Evolutionary conservation across 2,113 vertebrate genomes (phyloP), one percentile per base, ranked within the genome.

Genomic region (Pholis gunnellus): DNA sequence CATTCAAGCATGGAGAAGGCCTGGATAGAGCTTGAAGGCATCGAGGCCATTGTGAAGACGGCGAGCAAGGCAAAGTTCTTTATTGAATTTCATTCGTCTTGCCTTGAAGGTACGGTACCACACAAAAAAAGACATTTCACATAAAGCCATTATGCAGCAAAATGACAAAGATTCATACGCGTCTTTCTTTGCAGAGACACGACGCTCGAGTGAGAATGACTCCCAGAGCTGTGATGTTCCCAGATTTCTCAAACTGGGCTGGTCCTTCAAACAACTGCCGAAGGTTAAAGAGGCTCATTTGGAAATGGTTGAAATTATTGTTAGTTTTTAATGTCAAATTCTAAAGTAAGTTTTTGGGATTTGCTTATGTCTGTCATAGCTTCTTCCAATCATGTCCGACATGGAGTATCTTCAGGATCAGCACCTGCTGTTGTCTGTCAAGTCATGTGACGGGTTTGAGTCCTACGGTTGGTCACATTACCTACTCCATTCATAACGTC

Each of bases 381-480:
- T 97, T 72, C 89, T 94, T 42, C 96, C 96, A 42, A 85, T 96
- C 79, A 78, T 94, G 70, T 96, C 96, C 0, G 96, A 97, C 87
- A 88, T 96, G 94, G 96, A 96, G 76, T 95, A 95, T 89, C 93
- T 97, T 79, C 94, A 94, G 72, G 96, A 97, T 84, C 96, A 97
- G 85, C 96, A 97, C 77, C 84, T 97, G 57, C 96, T 97, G 44
- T 75, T 98, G 75, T 97, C 95, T 71, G 89, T 98, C 66, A 97
- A 97, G 93, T 96, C 96, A 4, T 95, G 95, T 90, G 97, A 98
- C 82, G 96, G 96, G 42, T 97, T 96, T n/a, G 97, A 98, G 89
- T 97, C 97, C 70, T 98, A 96, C 0, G 97, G 97, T 97, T 59
- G 3, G 90, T 91, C 34, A 14, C n/a, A 57, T 66, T 6, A 44